Base-by-base conservation (phyloP, 2,797 vertebrate genomes). In the Trachurus trachurus region DNA sequence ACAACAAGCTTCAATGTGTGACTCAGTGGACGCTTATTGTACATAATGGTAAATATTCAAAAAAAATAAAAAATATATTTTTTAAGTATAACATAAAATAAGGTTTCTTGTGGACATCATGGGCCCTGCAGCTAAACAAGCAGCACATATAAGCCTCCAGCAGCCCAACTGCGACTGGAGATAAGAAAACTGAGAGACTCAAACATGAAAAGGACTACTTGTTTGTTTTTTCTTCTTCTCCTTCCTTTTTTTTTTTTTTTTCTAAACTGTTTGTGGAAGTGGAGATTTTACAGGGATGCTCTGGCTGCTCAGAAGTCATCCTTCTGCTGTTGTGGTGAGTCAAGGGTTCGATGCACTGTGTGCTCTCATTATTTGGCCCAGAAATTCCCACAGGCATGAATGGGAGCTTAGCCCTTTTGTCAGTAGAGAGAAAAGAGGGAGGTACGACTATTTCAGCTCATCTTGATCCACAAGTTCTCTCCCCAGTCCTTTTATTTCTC, bases 311-410 rank as follows among this genome's bases (percentile, higher is more conserved):
- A 52, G 59, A 68, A 49, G 65, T 78, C 65, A 1, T 59, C 65
- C 34, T 40, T 47, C 40, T 19, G 57, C 58, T 68, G 64, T 42
- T 73, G 56, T 17, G 9, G 9, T 11, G 72, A 50, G n/a, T 69
- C 52, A 67, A 76, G 39, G 45, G 66, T 34, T 22, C 15, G 53
- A 66, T 75, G 34, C 22, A 2, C 65, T 50, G 22, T 73, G 37
- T 54, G 58, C 26, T 45, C 44, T 65, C 56, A 53, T 79, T 80
- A 78, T 73, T 60, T 80, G 64, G 59, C 61, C 71, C 49, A 22
- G 37, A 49, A 62, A 40, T 79, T 74, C 58, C 74, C 65, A 57
- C 26, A 53, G 78, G 68, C 62, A 9, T 54, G 52, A 75, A 83
- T 61, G 37, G 13, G 64, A n/a, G 7, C 61, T 72, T 31, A 29